Evolutionary conservation across 2,797 vertebrate genomes (phyloP).

Genomic region (Carcharodon carcharias): DNA sequence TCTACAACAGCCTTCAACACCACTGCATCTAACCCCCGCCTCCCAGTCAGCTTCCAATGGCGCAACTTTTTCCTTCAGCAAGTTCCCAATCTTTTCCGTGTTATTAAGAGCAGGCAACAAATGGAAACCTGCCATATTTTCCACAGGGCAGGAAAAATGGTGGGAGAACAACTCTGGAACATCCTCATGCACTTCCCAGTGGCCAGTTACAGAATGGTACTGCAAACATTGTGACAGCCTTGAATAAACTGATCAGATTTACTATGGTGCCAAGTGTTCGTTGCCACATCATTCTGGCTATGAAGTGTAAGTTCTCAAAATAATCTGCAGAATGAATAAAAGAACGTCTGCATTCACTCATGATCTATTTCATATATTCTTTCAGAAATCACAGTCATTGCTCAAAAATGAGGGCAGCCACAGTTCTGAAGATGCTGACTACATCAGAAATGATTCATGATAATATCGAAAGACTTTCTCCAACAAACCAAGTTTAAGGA

Average conservation of each 20-base stretch:
- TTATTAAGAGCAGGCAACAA: neutral
- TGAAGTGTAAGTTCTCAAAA: neutral
- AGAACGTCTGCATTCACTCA: neutral
- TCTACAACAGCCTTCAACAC: too few species aligned
- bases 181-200: neutral
- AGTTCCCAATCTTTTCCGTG: neutral
- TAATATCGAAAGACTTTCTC: neutral
- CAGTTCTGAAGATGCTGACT: slow-evolving; percentile 9
- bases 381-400: slow-evolving; percentile 9
- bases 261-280: too few species aligned
- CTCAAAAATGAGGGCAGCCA: neutral
- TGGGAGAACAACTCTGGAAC: neutral
- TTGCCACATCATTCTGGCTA: neutral
- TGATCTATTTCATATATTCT: neutral
- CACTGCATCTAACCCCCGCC: too few species aligned
- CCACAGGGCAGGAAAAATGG: neutral
- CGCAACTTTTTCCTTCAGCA: neutral
- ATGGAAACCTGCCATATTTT: neutral
- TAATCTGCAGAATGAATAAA: neutral
- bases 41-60: too few species aligned
- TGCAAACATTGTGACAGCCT: neutral
- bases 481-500: slow-evolving; percentile 10
- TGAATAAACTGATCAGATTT: neutral
- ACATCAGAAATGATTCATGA: slow-evolving; percentile 6
- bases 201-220: neutral